These are phyloP conservation scores for Didymodactylos carnosus DNA, from an alignment of 2,888 invertebrate species.

Conservation along the genomic window DNA sequence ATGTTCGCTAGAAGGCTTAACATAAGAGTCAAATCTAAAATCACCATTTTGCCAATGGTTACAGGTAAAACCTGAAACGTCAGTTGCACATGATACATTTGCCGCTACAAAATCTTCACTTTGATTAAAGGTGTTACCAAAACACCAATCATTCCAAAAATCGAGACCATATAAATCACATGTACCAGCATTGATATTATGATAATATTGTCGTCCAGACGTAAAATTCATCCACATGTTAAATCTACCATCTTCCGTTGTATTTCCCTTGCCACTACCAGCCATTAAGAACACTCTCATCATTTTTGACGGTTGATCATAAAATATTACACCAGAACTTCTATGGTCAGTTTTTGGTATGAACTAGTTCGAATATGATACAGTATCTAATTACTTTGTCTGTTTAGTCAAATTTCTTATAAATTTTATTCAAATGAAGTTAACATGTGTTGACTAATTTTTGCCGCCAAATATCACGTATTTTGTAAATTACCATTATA, in stretches of 20 bases:
- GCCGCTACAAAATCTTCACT: background rate
- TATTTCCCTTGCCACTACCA: background rate
- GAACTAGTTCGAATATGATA: no score
- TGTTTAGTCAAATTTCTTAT: no score
- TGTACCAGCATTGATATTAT: background rate
- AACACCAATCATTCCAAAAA: constrained; percentile 1
- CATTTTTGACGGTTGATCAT: background rate
- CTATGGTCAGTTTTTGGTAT: background rate
- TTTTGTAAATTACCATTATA: no score
- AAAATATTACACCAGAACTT: background rate
- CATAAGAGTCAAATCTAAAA: background rate
- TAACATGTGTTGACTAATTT: no score
- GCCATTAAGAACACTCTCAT: background rate
- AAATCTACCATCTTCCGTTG: background rate
- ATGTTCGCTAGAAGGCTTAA: no score
- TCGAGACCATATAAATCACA: background rate
- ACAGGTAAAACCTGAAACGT: background rate
- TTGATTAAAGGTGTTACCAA: background rate
- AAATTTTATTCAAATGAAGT: no score
- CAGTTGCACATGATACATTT: background rate
- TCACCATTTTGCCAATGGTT: background rate
- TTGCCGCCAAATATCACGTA: no score
- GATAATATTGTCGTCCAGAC: background rate
- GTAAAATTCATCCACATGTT: background rate
- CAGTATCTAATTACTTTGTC: no score